Conservation (phyloP, 2,113 vertebrate genomes). For the Oncorhynchus nerka region DNA sequence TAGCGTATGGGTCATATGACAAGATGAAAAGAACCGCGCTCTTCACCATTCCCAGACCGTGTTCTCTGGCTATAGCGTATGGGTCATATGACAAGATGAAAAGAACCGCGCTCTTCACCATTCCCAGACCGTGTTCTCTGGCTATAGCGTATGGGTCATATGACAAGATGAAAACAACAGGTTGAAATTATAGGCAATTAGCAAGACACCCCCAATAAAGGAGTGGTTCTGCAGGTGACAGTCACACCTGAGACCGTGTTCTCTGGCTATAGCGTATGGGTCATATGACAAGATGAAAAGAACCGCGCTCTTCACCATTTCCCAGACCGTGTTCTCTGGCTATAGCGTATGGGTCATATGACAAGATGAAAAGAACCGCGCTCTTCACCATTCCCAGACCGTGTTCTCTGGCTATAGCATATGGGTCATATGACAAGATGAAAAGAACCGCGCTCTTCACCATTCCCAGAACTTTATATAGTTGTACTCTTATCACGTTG, state of each 20-base stretch:
- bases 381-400: slow-evolving; percentile 29
- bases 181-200: too few relatives aligned
- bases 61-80: too few relatives aligned
- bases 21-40: too few relatives aligned
- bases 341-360: slow-evolving; percentile 40
- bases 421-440: slow-evolving; percentile 41
- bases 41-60: too few relatives aligned
- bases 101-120: too few relatives aligned
- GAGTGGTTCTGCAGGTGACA: too few relatives aligned
- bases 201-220: too few relatives aligned
- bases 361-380: slow-evolving; percentile 12
- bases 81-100: too few relatives aligned
- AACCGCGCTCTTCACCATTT: slow-evolving; percentile 15
- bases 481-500: neutral
- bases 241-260: neutral
- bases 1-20: too few relatives aligned
- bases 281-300: slow-evolving; percentile 38
- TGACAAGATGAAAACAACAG: too few relatives aligned
- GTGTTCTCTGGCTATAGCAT: neutral
- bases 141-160: too few relatives aligned
- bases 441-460: slow-evolving; percentile 1
- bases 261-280: slow-evolving; percentile 14
- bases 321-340: slow-evolving; percentile 1
- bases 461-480: slow-evolving; percentile 11
- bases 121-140: too few relatives aligned